Conservation (phyloP, 2,797 vertebrate genomes). For the Enteromius viviparus region DNA sequence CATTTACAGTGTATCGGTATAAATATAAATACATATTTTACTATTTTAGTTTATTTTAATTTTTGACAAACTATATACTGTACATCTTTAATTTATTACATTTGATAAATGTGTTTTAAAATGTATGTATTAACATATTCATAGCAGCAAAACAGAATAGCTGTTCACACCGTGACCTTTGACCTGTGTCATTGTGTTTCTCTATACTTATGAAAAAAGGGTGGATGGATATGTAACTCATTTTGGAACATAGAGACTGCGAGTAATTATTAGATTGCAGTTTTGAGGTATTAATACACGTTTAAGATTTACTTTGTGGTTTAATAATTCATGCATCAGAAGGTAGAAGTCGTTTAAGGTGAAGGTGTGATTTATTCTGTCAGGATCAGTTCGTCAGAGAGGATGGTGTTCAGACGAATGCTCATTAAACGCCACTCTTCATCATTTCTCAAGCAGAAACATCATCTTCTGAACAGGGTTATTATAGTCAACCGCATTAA, state of each 20-base stretch:
- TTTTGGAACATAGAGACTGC: background rate
- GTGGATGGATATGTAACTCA: background rate
- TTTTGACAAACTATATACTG: too few relatives aligned
- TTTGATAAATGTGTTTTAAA: background rate
- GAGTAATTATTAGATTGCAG: background rate
- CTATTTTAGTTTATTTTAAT: background rate
- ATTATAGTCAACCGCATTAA: background rate
- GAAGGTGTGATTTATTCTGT: background rate
- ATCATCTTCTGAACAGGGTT: background rate
- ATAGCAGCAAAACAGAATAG: background rate
- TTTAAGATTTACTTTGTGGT: background rate
- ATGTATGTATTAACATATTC: background rate
- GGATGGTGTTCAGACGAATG: background rate
- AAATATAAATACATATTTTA: background rate
- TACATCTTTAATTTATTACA: background rate
- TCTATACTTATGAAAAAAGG: background rate
- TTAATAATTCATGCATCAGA: background rate
- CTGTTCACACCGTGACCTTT: background rate
- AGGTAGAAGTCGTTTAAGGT: background rate
- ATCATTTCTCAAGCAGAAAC: background rate
- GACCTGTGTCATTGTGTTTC: background rate
- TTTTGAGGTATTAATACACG: background rate
- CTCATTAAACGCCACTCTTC: background rate
- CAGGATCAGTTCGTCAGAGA: background rate
- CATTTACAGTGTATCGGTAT: background rate